Base-by-base conservation (phyloP, 2,888 invertebrate genomes). In the Alloplasta piceator region DNA sequence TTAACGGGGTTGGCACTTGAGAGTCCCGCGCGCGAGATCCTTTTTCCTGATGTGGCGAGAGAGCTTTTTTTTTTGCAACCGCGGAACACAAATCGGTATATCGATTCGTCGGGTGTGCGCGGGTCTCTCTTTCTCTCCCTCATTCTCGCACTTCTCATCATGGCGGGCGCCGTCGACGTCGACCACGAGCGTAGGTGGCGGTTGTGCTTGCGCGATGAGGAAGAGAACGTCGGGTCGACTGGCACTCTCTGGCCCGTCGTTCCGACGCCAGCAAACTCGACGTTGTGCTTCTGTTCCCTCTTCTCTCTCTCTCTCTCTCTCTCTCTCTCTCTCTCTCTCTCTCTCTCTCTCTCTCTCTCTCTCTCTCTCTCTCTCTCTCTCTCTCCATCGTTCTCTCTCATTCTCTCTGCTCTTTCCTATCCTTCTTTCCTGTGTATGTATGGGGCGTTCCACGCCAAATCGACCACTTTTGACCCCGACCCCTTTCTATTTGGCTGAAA, bases 181-280 rank as follows among this genome's bases (percentile, higher is more conserved):
- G 76, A 63, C 78, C 68, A 43, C 58, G 61, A 61, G 50, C 61
- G 63, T 78, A 82, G 84, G 81, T 84, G 85, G 85, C 86, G 82
- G 26, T 26, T 26, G 26, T 26, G 26, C 84, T 68, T 74, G 43
- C 83, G 84, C 83, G 85, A 85, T 56, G 73, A 82, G 81, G 83
- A 82, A 63, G 80, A 68, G 77, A 78, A 83, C 78, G 82, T 78
- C 84, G 83, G 83, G 85, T 84, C 85, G 84, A 85, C 85, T 84
- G 82, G 84, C 64, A 68, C 63, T 64, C 48, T 61, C 71, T 43
- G 63, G 60, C 81, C 71, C 81, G 78, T 74, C 81, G 74, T 71
- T 73, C 68, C 78, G 72, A 76, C 78, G 72, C 81, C 78, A 76
- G 66, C 72, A 36, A 58, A 48, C 50, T 61, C 56, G 61, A 58